Evolutionary conservation across 2,113 vertebrate species (phyloP).

Genomic region (Xiphophorus maculatus): DNA sequence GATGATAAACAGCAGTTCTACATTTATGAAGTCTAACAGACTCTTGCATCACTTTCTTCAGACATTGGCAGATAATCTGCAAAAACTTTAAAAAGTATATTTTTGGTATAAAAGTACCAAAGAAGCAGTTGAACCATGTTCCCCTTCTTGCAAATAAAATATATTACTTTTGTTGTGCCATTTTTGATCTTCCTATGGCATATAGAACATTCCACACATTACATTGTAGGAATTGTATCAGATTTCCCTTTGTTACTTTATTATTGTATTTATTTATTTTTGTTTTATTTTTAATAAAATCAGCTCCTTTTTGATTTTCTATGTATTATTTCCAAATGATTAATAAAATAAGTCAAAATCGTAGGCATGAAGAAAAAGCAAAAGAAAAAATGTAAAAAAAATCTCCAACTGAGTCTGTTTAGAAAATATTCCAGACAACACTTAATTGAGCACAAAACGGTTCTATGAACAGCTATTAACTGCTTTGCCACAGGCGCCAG

Average conservation of each 20-base stretch:
- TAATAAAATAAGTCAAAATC: neutral
- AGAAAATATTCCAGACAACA: neutral
- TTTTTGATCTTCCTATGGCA: neutral
- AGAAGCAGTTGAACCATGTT: neutral
- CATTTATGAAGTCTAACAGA: neutral
- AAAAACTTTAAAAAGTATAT: too few species aligned
- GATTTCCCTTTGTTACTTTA: neutral
- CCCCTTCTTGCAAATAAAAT: slow-evolving; percentile 1
- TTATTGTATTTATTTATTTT: neutral
- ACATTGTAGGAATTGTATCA: neutral
- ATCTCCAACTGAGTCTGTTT: neutral
- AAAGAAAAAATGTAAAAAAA: neutral
- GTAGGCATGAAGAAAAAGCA: neutral
- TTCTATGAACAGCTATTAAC: slow-evolving; percentile 1
- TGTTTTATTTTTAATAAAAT: neutral
- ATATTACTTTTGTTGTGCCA: neutral
- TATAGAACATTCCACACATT: neutral
- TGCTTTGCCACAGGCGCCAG: slow-evolving; percentile 5
- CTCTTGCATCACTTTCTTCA: neutral
- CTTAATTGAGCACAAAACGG: neutral
- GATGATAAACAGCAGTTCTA: neutral
- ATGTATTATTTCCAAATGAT: neutral
- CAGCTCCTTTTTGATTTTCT: neutral
- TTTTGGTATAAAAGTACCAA: neutral
- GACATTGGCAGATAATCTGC: too few species aligned